Base-by-base conservation (phyloP, 1,140 invertebrate genomes). In the Uloborus diversus region DNA sequence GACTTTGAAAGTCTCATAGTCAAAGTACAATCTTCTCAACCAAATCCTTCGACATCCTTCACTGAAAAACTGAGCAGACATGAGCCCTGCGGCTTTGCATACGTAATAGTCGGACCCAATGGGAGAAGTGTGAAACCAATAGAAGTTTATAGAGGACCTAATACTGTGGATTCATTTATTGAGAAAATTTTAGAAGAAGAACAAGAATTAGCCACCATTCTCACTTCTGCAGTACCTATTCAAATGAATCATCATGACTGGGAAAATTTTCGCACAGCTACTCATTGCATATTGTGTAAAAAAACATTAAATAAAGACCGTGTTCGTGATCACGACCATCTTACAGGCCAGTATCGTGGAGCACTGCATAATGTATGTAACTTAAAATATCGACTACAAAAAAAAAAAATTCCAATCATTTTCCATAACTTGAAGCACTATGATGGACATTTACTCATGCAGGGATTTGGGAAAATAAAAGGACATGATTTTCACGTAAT, bases 351-450 rank as follows among this genome's bases (percentile, higher is more conserved):
- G 14, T 57, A 56, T 56, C 49, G 51, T 1, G 27, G 32, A 5
- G 49, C 49, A 2, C 23, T 70, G 17, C 68, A 70, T 28, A 28
- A 37, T 23, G 9, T 2, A 0, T 57, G 68, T 35, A 70, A 70
- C 35, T 23, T 70, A 0, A 57, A 35, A 9, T 70, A 33, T 32
- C 14, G 32, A 23, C 32, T 37, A 23, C 20, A 11, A 17, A 59
- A 25, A 37, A n/a, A n/a, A n/a, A 73, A 59, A 25, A 73, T 73
- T 7, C 53, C 33, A 9, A 56, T 73, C 1, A 23, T 37, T 1
- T 61, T 73, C 42, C 56, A 59, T 42, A 73, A 73, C 13, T 23
- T 61, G 20, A 59, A 28, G 17, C 17, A 42, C 17, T 73, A 59
- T 47, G 69, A 73, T 27, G 33, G 20, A 27, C 69, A 73, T 35